A percentile compares a stretch with the other conserved stretches of the same genome.
Evolutionary conservation across 2,888 invertebrate species (phyloP).

Genomic region (Cremastobaeus sp.): DNA sequence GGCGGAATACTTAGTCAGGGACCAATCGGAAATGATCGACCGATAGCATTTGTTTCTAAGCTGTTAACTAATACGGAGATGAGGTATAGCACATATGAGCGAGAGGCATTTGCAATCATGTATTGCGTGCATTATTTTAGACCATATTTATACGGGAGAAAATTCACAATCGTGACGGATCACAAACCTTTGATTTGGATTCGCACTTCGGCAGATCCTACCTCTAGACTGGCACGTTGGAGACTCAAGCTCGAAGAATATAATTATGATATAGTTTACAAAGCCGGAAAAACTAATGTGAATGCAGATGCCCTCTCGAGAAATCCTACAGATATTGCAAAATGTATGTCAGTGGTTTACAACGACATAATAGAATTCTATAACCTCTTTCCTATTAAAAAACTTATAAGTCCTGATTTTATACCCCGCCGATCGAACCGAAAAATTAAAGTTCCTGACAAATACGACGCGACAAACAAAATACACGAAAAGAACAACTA

Average conservation of each 20-base stretch:
- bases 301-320: not conserved
- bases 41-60: not conserved
- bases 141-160: too few species aligned
- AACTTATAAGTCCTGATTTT: too few species aligned
- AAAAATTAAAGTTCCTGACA: too few species aligned
- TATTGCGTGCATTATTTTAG: not conserved
- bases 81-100: not conserved
- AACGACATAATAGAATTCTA: too few species aligned
- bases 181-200: constrained; percentile 20
- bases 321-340: constrained; percentile 3
- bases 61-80: not conserved
- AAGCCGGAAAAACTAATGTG: too few species aligned
- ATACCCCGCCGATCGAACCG: too few species aligned
- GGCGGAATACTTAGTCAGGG: not conserved
- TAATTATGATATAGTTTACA: not conserved
- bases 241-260: not conserved
- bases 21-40: not conserved
- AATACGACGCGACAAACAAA: too few species aligned
- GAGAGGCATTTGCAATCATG: not conserved
- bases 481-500: too few species aligned
- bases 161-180: constrained; percentile 10
- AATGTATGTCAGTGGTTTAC: too few species aligned
- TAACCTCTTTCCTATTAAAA: too few species aligned
- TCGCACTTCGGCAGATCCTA: not conserved
- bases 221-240: not conserved